These are phyloP conservation scores for Xestobium rufovillosum DNA, from an alignment of 2,888 invertebrate genomes.

Conservation along the genomic window DNA sequence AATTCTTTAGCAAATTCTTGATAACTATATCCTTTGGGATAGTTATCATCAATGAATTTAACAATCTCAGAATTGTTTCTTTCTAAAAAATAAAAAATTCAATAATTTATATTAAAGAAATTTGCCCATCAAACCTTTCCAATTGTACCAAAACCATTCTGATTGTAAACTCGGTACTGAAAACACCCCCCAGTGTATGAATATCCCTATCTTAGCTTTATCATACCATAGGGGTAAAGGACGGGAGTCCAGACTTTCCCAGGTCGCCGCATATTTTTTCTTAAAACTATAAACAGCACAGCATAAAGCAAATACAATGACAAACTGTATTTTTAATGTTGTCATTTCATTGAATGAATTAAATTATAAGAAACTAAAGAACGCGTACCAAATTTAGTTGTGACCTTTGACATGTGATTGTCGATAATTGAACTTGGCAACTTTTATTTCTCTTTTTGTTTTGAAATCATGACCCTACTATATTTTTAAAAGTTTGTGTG, in stretches of 20 bases:
- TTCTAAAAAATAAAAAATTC: conserved; percentile 1
- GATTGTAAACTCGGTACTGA: conserved; percentile 80
- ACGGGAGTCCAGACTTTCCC: conserved; percentile 77
- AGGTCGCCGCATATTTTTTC: conserved; percentile 63
- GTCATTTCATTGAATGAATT: no score
- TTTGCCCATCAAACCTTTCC: conserved; percentile 55
- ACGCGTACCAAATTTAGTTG: no score
- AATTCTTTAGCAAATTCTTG: conserved; percentile 84
- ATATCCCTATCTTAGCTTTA: conserved; percentile 83
- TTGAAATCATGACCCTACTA: no score
- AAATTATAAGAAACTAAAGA: no score
- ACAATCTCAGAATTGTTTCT: neutral
- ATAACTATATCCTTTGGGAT: conserved; percentile 75
- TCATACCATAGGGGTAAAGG: conserved; percentile 86
- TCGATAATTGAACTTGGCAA: no score
- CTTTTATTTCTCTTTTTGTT: no score
- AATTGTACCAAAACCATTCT: conserved; percentile 90
- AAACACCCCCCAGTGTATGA: conserved; percentile 91
- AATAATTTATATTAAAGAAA: no score
- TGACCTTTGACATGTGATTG: no score
- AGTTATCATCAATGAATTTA: conserved; percentile 72
- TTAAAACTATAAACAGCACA: no score
- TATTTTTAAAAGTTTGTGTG: no score
- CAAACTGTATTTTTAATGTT: no score
- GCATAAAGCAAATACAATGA: no score